A percentile compares a stretch with the other conserved stretches of the same genome.
phyloP scores from a whole-genome alignment of 2,113 vertebrate genomes.

The Castor canadensis region DNA sequence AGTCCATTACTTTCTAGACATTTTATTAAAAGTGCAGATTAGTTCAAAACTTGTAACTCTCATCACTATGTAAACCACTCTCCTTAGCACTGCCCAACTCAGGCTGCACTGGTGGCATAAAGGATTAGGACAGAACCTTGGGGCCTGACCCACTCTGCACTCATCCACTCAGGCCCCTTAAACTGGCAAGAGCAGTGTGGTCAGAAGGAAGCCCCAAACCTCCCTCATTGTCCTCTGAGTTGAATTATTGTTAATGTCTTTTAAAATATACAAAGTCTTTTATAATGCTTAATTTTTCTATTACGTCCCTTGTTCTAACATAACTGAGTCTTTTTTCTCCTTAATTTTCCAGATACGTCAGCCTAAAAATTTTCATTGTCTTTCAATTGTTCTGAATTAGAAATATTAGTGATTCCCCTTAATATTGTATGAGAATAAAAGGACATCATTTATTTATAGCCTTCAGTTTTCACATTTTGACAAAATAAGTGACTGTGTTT shows the following conservation, averaged over 20 bases:
- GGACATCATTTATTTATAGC: not conserved
- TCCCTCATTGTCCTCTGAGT: not conserved
- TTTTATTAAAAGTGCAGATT: not conserved
- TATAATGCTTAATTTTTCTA: not conserved
- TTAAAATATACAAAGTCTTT: not conserved
- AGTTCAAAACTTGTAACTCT: not conserved
- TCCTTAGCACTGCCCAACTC: not conserved
- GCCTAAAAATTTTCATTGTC: constrained; percentile 20
- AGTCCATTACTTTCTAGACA: not conserved
- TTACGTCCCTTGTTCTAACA: not conserved
- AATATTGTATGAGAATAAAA: not conserved
- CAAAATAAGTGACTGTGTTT: not conserved
- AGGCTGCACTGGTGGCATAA: not conserved
- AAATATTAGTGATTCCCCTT: constrained; percentile 9
- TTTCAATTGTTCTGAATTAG: constrained; percentile 17
- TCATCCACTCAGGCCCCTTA: not conserved
- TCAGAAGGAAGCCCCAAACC: too few species aligned
- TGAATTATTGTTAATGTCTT: not conserved
- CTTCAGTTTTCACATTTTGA: not conserved
- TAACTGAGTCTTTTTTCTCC: not conserved
- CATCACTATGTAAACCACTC: not conserved
- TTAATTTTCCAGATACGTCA: not conserved
- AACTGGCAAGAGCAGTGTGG: not conserved
- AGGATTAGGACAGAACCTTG: not conserved
- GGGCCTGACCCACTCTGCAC: not conserved